Evolutionary conservation across 1,140 invertebrate species (phyloP).

Genomic region (Drosophila ercepeae): DNA sequence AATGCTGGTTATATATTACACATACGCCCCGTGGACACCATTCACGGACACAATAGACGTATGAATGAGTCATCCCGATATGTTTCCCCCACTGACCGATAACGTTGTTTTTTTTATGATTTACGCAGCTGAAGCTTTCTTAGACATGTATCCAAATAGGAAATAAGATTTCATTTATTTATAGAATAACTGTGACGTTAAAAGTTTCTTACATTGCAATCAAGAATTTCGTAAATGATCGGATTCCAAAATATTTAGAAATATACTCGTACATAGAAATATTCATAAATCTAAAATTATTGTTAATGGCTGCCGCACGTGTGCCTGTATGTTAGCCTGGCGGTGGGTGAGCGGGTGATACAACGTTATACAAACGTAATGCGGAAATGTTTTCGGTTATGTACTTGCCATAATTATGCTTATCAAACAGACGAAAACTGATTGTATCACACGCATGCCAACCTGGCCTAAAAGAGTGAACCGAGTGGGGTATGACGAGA

Average conservation of each 20-base stretch:
- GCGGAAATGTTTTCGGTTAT: constrained; percentile 51
- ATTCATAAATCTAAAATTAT: constrained; percentile 35
- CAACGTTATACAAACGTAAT: constrained; percentile 4
- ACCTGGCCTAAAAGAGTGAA: constrained; percentile 1
- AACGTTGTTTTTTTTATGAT: neutral
- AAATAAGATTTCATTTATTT: neutral
- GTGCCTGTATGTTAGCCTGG: constrained; percentile 6
- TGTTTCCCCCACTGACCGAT: constrained; percentile 7
- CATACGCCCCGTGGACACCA: constrained; percentile 38
- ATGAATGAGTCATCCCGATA: constrained; percentile 11
- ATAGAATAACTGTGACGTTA: neutral
- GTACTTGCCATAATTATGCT: constrained; percentile 52
- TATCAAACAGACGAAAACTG: constrained; percentile 46
- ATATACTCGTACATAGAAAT: constrained; percentile 9
- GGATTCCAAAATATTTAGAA: neutral
- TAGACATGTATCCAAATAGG: neutral
- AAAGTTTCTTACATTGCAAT: too few relatives aligned
- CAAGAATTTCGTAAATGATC: too few relatives aligned
- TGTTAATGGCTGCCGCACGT: constrained; percentile 22
- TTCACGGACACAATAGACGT: constrained; percentile 3
- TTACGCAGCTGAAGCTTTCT: neutral
- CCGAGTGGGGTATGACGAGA: constrained; percentile 1
- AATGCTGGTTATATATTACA: constrained; percentile 1
- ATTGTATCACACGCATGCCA: constrained; percentile 24
- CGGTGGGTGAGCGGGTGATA: neutral